Base-by-base conservation (phyloP, 2,888 invertebrate genomes). In the Zygaena filipendulae region DNA sequence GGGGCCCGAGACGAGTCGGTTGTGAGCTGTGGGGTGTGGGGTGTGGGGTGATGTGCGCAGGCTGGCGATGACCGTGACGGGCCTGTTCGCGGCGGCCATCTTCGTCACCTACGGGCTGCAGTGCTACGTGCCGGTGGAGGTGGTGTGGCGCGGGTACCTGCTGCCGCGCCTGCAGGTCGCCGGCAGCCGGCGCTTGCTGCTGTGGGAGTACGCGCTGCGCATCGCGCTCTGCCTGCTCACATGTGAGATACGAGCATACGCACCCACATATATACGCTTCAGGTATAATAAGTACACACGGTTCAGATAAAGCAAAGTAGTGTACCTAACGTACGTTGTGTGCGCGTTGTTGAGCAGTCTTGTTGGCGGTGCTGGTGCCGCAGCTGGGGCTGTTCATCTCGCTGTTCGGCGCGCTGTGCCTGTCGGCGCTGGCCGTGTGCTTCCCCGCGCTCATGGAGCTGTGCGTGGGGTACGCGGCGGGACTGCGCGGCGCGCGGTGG, bases 61-160 rank as follows among this genome's bases (percentile, higher is more conserved):
- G 19, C 60, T 88, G 31, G 87, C 88, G 0, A 84, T 85, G 45
- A 74, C 83, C 23, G 90, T 89, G 7, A 86, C 88, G 46, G 69
- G 85, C 1, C 85, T 90, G 70, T 71, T 91, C 40, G 87, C 90
- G 2, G 52, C 89, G 29, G 87, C 92, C 1, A 94, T 98, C 36
- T 95, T 91, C 68, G 87, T 97, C 33, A 92, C 96, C 7, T 97
- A 97, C 61, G 91, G 91, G 0, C 77, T 98, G 18, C 96, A 97
- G 57, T 93, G 96, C 66, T 98, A 95, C 70, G 97, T 98, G 16
- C 96, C 97, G 0, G 88, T 97, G 43, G 92, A 93, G 48, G 93
- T 98, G 37, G 83, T 92, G 23, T 96, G 95, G 94, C 91, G 91
- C 38, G 85, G 87, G 8, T 90, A 88, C 52, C 32, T 77, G 29